Conservation (phyloP, 2,888 invertebrate genomes). For the Uloborus plumipes region DNA sequence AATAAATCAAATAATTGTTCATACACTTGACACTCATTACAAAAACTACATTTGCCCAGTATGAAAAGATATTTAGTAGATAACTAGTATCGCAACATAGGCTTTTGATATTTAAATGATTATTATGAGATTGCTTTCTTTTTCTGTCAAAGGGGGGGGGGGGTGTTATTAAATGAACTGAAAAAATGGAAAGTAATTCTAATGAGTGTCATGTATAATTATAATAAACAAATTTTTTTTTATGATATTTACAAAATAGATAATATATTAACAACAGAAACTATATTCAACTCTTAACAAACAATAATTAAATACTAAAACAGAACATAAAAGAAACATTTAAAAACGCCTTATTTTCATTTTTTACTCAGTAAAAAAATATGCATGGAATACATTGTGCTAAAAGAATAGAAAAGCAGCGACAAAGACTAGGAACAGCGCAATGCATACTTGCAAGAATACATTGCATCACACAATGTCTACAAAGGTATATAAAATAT, state of each 20-base stretch:
- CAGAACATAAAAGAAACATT: conserved; percentile 37
- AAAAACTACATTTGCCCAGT: too few species aligned
- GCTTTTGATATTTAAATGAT: too few species aligned
- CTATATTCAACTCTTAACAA: conserved; percentile 54
- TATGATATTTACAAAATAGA: conserved; percentile 15
- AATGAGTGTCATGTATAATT: too few species aligned
- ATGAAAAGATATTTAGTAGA: too few species aligned
- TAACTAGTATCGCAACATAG: too few species aligned
- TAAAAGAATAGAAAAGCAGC: conserved; percentile 54
- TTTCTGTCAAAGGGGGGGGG: too few species aligned
- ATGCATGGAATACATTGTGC: conserved; percentile 54
- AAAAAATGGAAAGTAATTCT: too few species aligned
- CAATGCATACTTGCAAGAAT: conserved; percentile 35
- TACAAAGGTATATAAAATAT: conserved; percentile 58
- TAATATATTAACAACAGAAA: conserved; percentile 54
- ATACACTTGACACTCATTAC: too few species aligned
- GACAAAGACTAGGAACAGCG: conserved; percentile 61
- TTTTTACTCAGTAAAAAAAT: conserved; percentile 35
- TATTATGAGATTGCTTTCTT: too few species aligned
- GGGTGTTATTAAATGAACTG: too few species aligned
- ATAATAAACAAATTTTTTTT: not conserved
- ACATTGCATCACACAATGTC: conserved; percentile 47
- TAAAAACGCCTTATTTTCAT: conserved; percentile 14
- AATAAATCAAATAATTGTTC: too few species aligned
- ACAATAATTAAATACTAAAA: conserved; percentile 52